Evolutionary conservation across 2,113 vertebrate species (phyloP).

Genomic region (Cinclus mexicanus): DNA sequence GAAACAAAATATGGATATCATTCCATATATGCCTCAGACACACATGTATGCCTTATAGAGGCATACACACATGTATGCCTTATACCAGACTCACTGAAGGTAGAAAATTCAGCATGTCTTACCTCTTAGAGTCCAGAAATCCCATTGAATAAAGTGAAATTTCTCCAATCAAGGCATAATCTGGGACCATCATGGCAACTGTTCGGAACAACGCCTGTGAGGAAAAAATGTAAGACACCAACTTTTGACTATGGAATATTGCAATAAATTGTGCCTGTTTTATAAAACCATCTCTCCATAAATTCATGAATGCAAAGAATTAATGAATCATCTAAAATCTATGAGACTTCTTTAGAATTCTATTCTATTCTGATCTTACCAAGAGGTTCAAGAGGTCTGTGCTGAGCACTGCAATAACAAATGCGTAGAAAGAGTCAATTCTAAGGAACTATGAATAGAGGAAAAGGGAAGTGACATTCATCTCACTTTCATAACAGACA

Average conservation of each 20-base stretch:
- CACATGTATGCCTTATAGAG: background rate
- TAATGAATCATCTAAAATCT: background rate
- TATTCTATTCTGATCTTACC: background rate
- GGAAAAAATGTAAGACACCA: slow-evolving; percentile 1
- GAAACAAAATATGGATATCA: background rate
- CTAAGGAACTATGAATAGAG: background rate
- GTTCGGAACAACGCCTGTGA: slow-evolving; percentile 88
- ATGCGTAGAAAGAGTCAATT: background rate
- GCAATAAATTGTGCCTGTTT: background rate
- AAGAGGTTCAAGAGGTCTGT: background rate
- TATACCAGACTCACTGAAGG: background rate
- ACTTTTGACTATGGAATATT: background rate
- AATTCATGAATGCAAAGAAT: background rate
- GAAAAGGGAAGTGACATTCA: background rate
- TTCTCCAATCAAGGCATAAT: slow-evolving; percentile 93
- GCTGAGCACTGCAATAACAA: background rate
- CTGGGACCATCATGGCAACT: slow-evolving; percentile 96
- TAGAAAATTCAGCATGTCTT: background rate
- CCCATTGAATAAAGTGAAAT: slow-evolving; percentile 96
- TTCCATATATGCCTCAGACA: background rate
- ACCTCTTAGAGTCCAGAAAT: slow-evolving; percentile 93
- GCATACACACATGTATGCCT: background rate
- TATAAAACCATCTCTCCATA: background rate
- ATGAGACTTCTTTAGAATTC: background rate
- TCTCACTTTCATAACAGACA: background rate